Evolutionary conservation across 2,113 vertebrate species (phyloP).

Genomic region (Serilophus lunatus): DNA sequence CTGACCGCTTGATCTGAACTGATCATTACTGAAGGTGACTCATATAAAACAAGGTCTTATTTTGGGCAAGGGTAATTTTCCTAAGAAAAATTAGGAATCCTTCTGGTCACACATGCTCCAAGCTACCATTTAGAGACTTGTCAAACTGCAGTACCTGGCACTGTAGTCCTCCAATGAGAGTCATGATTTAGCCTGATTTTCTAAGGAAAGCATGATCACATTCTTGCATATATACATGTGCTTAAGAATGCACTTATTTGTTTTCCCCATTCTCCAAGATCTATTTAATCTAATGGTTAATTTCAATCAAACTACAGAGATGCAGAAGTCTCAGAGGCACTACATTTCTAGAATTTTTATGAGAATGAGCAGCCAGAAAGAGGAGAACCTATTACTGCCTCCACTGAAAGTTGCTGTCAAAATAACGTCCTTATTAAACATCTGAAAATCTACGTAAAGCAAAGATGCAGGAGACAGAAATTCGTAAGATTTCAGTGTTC

Average conservation of each 20-base stretch:
- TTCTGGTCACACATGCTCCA: neutral
- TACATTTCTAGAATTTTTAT: neutral
- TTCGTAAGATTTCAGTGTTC: neutral
- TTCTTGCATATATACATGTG: neutral
- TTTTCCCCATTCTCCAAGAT: neutral
- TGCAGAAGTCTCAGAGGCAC: neutral
- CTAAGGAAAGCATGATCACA: neutral
- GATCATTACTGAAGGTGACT: neutral
- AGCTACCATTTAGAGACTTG: neutral
- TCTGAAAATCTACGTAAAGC: neutral
- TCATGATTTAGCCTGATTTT: neutral
- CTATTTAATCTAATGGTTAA: neutral
- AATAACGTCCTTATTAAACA: neutral
- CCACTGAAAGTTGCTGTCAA: neutral
- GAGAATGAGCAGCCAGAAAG: neutral
- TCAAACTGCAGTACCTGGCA: neutral
- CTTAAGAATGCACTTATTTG: neutral
- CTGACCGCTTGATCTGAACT: neutral
- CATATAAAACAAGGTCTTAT: neutral
- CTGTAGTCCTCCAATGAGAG: neutral
- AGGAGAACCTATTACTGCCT: neutral
- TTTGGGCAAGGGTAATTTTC: neutral
- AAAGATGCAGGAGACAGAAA: neutral
- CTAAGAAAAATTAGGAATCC: neutral
- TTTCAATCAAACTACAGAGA: neutral